A percentile compares a stretch with the other conserved stretches of the same genome.
Conservation (phyloP, 1,140 invertebrate species). For the Pogonomyrmex californicus region DNA sequence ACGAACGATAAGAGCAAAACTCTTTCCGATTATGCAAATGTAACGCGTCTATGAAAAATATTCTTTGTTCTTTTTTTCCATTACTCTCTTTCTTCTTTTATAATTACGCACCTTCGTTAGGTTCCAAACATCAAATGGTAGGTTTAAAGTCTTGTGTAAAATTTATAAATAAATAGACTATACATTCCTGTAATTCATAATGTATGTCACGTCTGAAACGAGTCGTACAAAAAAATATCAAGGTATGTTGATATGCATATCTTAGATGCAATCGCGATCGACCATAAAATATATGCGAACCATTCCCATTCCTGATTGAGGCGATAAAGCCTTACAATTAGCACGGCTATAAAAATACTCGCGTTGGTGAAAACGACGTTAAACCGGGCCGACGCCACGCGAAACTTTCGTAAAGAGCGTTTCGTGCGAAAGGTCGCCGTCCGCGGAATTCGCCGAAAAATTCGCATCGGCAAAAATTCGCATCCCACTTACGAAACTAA, state of each 20-base stretch:
- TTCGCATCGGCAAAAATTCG: constrained; percentile 2
- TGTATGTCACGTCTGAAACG: neutral
- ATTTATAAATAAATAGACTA: neutral
- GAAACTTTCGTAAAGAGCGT: constrained; percentile 24
- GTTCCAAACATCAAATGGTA: neutral
- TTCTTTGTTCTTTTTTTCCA: neutral
- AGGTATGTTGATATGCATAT: neutral
- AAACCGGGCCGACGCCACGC: neutral
- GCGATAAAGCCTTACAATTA: neutral
- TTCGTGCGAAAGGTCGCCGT: neutral
- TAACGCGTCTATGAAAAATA: neutral
- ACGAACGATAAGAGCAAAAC: constrained; percentile 32
- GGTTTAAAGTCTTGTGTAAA: too few relatives aligned
- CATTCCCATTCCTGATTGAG: neutral
- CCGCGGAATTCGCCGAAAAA: constrained; percentile 28
- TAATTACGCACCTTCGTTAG: constrained; percentile 46
- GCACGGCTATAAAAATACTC: constrained; percentile 3
- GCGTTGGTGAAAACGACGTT: neutral
- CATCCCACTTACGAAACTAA: constrained; percentile 20
- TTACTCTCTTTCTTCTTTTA: neutral
- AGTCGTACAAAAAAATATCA: neutral
- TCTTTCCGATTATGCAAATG: constrained; percentile 10
- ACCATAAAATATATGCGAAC: neutral
- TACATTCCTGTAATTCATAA: neutral
- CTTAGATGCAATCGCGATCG: neutral